Evolutionary conservation across 2,797 vertebrate genomes (phyloP).

Genomic region (Miichthys miiuy): DNA sequence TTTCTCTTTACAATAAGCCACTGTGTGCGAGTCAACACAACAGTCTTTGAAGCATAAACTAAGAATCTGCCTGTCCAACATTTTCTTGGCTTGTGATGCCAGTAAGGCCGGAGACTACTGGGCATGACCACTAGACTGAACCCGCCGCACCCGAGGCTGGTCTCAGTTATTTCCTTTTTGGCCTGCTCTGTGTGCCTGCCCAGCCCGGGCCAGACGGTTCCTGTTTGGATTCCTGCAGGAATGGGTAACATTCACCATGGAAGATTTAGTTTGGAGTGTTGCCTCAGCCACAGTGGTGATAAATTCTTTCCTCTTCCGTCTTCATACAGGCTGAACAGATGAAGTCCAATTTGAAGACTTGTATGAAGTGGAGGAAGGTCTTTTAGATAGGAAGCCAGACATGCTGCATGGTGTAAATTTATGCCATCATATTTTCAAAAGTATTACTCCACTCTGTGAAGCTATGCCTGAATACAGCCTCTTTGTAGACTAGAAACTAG

Average conservation of each 20-base stretch:
- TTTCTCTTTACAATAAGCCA: not conserved
- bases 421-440: slow-evolving; percentile 33
- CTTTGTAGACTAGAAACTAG: not conserved
- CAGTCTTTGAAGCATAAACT: slow-evolving; percentile 1
- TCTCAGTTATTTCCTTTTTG: slow-evolving; percentile 74
- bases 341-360: slow-evolving; percentile 12
- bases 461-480: not conserved
- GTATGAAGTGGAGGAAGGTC: not conserved
- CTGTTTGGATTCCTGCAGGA: slow-evolving; percentile 81
- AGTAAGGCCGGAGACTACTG: slow-evolving; percentile 30
- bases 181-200: slow-evolving; percentile 50
- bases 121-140: slow-evolving; percentile 35
- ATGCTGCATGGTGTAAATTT: slow-evolving; percentile 7
- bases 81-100: slow-evolving; percentile 30
- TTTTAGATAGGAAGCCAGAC: slow-evolving; percentile 18
- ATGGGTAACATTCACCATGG: slow-evolving; percentile 56
- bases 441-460: not conserved
- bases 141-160: slow-evolving; percentile 53
- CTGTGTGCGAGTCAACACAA: not conserved
- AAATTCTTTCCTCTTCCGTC: slow-evolving; percentile 56
- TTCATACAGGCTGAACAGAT: not conserved
- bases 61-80: not conserved
- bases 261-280: slow-evolving; percentile 60
- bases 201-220: slow-evolving; percentile 64
- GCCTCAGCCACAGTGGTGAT: slow-evolving; percentile 52